Evolutionary conservation across 2,113 vertebrate species (phyloP), one percentile per base, ranked within the genome.

Genomic region (Phaetusa simplex): DNA sequence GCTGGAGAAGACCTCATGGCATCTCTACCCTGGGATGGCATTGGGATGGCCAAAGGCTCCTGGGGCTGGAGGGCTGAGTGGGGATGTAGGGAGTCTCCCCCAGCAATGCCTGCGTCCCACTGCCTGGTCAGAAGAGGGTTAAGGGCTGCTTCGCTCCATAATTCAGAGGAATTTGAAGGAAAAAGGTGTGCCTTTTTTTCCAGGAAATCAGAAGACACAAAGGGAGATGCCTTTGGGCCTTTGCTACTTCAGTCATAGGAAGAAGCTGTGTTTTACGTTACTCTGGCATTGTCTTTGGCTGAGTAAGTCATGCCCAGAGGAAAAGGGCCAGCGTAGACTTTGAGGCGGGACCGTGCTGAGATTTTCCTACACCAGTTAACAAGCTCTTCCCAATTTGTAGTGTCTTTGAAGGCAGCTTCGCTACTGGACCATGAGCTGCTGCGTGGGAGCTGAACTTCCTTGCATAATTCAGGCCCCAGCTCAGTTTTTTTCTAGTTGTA

Each of bases 201-300:
- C 85, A 94, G 90, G 93, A 96, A 96, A 86, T 85, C 30, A 38
- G 58, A 70, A 92, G 87, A 67, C 50, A 61, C 24, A 80, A 88
- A 90, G 81, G 56, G 70, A 91, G 61, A 64, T 71, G 73, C 30
- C 59, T 85, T 87, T 73, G 45, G 50, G 40, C 23, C 36, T 83
- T 65, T 52, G 45, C 61, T 52, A 2, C 56, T 87, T 84, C 4
- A 2, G 27, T 36, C 27, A 7, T 49, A 53, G 84, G 52, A 95
- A 90, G 27, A 91, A 91, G 53, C 56, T 49, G 30, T 50, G 14
- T 12, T 87, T 87, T 78, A 9, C 67, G 52, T 89, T 82, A 34
- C 40, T 66, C 56, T 58, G 62, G 27, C 70, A 45, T 87, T 95
- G 92, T 69, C 77, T 93, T 67, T 59, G 65, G 30, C 26, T 0